phyloP scores from a whole-genome alignment of 2,113 vertebrate species.

The Catharus minimus region DNA sequence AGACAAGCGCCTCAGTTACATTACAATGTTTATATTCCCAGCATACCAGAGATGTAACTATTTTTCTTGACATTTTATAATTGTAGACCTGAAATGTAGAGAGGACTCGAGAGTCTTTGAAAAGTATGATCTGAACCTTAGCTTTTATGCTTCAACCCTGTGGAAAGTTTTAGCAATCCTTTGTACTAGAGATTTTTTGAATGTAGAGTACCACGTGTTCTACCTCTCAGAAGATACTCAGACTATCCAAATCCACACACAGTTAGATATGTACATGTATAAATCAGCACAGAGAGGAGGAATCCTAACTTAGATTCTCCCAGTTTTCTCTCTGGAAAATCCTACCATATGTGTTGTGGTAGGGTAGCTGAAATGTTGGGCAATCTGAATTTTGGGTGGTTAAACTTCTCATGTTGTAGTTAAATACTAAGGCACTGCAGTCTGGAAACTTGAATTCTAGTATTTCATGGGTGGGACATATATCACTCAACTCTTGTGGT shows the following conservation, averaged over 20 bases:
- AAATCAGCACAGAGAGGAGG: background rate
- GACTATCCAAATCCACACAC: background rate
- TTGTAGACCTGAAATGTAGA: background rate
- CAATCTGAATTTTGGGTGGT: slow-evolving; percentile 11
- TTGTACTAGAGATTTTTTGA: background rate
- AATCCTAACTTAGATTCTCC: background rate
- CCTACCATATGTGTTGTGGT: slow-evolving; percentile 28
- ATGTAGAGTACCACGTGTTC: background rate
- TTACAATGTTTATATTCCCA: background rate
- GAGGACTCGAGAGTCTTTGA: background rate
- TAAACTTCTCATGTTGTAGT: background rate
- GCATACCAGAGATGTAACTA: background rate
- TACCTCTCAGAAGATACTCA: background rate
- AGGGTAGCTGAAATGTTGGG: slow-evolving; percentile 13
- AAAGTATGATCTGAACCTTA: background rate
- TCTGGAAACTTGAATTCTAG: background rate
- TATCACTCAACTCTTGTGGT: background rate
- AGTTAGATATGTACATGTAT: background rate
- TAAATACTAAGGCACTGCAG: slow-evolving; percentile 2
- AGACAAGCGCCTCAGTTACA: background rate
- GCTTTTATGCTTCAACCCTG: background rate
- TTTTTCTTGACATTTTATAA: background rate
- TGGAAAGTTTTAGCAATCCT: background rate
- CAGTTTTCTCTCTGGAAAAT: slow-evolving; percentile 25
- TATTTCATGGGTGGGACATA: background rate